A percentile compares a stretch with the other conserved stretches of the same genome.
phyloP scores from a whole-genome alignment of 1,140 invertebrate genomes.

The Trachymyrmex cornetzi region DNA sequence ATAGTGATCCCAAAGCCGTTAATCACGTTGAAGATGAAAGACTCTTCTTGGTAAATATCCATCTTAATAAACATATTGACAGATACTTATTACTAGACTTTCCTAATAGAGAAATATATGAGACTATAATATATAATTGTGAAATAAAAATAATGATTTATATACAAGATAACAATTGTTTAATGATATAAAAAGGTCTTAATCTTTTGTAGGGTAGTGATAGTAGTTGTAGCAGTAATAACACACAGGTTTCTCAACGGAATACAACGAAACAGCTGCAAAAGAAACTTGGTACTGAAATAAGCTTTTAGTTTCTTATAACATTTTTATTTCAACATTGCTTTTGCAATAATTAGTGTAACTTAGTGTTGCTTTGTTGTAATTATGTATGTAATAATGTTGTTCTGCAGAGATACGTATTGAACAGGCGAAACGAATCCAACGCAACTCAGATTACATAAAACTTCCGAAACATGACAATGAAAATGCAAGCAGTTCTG shows the following conservation, averaged over 20 bases:
- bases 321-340: constrained; percentile 44
- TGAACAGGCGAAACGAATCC: constrained; percentile 88
- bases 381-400: constrained; percentile 52
- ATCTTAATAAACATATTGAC: background rate
- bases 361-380: constrained; percentile 62
- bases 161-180: background rate
- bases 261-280: constrained; percentile 85
- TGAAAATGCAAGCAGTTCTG: constrained; percentile 75
- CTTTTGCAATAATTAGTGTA: constrained; percentile 47
- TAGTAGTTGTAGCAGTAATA: constrained; percentile 85
- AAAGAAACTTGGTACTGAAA: constrained; percentile 85
- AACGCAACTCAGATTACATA: constrained; percentile 87
- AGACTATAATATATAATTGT: constrained; percentile 31
- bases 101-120: background rate
- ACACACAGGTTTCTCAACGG: constrained; percentile 79
- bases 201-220: constrained; percentile 84
- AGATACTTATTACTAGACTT: background rate
- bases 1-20: constrained; percentile 88
- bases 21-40: constrained; percentile 85
- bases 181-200: constrained; percentile 31
- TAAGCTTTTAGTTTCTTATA: background rate
- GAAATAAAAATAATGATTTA: background rate
- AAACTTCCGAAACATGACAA: constrained; percentile 85
- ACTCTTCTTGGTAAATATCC: constrained; percentile 84
- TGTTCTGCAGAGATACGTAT: constrained; percentile 86